A percentile compares a stretch with the other conserved stretches of the same genome.
These are phyloP conservation scores for Corythornis cristatus DNA, from an alignment of 2,113 vertebrate genomes.

Conservation along the genomic window DNA sequence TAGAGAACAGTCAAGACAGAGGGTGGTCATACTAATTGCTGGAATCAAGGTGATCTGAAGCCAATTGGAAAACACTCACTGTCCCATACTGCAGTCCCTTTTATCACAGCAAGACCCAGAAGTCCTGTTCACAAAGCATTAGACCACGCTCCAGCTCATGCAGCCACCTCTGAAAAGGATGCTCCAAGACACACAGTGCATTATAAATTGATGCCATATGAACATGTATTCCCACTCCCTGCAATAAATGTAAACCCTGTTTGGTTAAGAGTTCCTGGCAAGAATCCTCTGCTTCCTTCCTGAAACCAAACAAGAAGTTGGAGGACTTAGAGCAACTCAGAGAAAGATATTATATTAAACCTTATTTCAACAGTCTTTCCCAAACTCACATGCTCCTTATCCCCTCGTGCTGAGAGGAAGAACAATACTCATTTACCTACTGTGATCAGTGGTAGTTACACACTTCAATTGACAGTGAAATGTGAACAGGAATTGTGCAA, in stretches of 20 bases:
- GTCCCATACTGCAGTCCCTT: not conserved
- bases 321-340: not conserved
- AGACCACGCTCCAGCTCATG: not conserved
- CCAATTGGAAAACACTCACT: not conserved
- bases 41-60: slow-evolving; percentile 11
- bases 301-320: not conserved
- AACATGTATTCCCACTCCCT: not conserved
- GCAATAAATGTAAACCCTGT: not conserved
- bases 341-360: not conserved
- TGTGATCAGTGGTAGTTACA: not conserved
- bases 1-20: not conserved
- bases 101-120: slow-evolving; percentile 25
- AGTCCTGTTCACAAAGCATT: not conserved
- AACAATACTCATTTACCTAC: not conserved
- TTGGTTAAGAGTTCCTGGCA: slow-evolving; percentile 27
- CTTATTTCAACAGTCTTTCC: not conserved
- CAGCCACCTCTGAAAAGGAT: not conserved
- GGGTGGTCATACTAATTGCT: not conserved
- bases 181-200: not conserved
- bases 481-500: not conserved
- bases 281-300: not conserved
- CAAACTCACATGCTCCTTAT: not conserved
- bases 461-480: not conserved
- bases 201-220: slow-evolving; percentile 22
- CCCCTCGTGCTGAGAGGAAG: not conserved